phyloP scores from a whole-genome alignment of 2,113 vertebrate genomes.

The Tamias sibiricus region DNA sequence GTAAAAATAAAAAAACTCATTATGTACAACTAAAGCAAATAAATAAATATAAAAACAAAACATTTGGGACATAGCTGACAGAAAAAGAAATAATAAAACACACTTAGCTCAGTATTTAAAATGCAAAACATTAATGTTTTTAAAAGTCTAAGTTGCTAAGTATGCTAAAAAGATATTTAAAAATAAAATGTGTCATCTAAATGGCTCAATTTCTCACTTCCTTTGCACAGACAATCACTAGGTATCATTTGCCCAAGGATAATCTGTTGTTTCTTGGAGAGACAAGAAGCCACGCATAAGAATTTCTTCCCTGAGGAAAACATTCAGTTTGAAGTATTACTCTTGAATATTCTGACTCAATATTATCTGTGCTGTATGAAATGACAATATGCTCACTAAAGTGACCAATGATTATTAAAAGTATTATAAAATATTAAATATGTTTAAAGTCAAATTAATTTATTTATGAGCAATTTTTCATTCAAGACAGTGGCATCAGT shows the following conservation, averaged over 20 bases:
- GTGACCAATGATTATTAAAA: neutral
- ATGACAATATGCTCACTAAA: neutral
- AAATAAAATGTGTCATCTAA: neutral
- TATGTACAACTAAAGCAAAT: too few relatives aligned
- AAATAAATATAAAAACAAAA: too few relatives aligned
- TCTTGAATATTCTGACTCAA: neutral
- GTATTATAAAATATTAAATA: neutral
- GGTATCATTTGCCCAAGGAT: neutral
- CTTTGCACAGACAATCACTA: neutral
- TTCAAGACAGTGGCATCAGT: neutral
- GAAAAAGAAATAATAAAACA: neutral
- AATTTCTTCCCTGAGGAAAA: neutral
- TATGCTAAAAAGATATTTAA: neutral
- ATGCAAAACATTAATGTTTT: neutral
- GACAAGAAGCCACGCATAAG: fast-evolving
- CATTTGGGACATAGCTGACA: neutral
- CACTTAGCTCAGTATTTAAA: neutral
- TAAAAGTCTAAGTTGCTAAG: neutral
- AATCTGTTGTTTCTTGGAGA: neutral
- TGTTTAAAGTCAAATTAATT: neutral
- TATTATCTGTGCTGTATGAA: neutral
- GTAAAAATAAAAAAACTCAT: too few relatives aligned
- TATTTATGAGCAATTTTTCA: neutral
- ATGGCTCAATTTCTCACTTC: neutral
- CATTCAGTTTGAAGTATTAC: neutral